Evolutionary conservation across 2,113 vertebrate genomes (phyloP).

Genomic region (Anolis sagrei): DNA sequence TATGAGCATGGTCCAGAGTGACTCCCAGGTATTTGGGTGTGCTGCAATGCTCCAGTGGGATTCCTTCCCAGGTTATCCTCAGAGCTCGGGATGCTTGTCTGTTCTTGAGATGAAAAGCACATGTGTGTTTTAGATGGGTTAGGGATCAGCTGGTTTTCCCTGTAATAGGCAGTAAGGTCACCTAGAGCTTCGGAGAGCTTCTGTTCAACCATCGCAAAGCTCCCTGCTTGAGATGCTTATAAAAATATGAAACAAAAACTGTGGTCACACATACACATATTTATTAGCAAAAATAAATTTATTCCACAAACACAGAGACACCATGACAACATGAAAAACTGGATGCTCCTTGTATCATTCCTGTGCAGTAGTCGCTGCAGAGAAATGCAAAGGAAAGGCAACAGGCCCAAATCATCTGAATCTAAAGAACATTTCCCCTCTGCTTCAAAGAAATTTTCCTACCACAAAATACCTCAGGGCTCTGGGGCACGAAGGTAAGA

Average conservation of each 20-base stretch:
- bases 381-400: neutral
- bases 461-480: neutral
- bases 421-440: neutral
- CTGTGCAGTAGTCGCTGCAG: neutral
- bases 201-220: too few relatives aligned
- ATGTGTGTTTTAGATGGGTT: too few relatives aligned
- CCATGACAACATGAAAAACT: accelerated
- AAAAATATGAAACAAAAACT: slow-evolving; percentile 2
- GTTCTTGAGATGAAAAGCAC: too few relatives aligned
- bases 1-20: too few relatives aligned
- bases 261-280: neutral
- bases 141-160: too few relatives aligned
- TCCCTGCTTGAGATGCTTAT: too few relatives aligned
- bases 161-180: too few relatives aligned
- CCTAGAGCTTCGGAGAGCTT: too few relatives aligned
- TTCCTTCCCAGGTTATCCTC: too few relatives aligned
- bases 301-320: slow-evolving; percentile 68
- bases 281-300: slow-evolving; percentile 67
- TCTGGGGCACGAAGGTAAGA: neutral
- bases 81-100: too few relatives aligned
- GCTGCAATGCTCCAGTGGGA: too few relatives aligned
- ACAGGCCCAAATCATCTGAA: accelerated
- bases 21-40: too few relatives aligned
- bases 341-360: accelerated
- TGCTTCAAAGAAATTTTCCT: neutral